phyloP scores from a whole-genome alignment of 2,888 invertebrate genomes.

The Microctonus hyperodae region DNA sequence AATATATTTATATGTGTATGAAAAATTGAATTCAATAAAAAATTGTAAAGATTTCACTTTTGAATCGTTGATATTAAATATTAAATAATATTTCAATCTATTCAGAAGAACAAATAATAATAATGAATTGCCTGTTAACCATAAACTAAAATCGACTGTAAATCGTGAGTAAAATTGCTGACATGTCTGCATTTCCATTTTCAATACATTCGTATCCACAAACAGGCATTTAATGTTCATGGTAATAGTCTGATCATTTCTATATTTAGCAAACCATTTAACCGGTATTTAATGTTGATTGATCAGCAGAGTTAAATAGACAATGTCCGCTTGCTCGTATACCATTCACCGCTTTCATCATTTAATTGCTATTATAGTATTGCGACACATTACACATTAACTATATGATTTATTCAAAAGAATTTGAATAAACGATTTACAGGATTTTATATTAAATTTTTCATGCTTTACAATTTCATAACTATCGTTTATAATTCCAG shows the following conservation, averaged over 20 bases:
- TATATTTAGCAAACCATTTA: neutral
- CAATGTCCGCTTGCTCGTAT: constrained; percentile 9
- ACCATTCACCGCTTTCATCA: neutral
- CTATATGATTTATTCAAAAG: constrained; percentile 27
- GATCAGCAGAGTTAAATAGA: constrained; percentile 24
- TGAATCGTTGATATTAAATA: too few relatives aligned
- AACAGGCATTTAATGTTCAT: neutral
- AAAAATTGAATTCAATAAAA: too few relatives aligned
- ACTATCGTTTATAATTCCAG: constrained; percentile 7
- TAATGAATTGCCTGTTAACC: neutral
- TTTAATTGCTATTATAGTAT: neutral
- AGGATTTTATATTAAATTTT: neutral
- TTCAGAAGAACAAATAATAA: neutral
- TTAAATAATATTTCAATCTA: neutral
- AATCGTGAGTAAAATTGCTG: neutral
- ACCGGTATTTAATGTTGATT: constrained; percentile 14
- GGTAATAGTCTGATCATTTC: constrained; percentile 17
- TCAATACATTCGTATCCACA: neutral
- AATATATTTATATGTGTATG: too few relatives aligned
- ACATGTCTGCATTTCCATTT: neutral
- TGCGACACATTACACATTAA: constrained; percentile 17
- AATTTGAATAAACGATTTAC: constrained; percentile 28
- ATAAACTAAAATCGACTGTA: neutral
- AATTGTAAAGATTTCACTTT: too few relatives aligned
- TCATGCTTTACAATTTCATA: constrained; percentile 10